These are phyloP conservation scores for Petrocephalus sullivani DNA, from an alignment of 2,797 vertebrate genomes.

Conservation along the genomic window DNA sequence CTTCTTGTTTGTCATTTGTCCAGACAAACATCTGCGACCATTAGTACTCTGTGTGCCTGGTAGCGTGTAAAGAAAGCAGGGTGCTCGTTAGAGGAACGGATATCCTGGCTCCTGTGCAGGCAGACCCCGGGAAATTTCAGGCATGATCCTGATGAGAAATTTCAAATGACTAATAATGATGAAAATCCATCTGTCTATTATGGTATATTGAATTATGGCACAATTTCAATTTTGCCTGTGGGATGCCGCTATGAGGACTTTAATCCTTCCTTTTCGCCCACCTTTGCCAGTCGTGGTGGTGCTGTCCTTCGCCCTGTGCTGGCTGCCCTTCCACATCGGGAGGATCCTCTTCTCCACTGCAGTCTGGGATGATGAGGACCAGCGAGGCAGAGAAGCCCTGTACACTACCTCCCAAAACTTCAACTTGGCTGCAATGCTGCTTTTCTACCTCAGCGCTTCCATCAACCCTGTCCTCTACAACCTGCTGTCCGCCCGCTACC, in stretches of 20 bases:
- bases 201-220: background rate
- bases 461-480: slow-evolving; percentile 72
- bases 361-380: slow-evolving; percentile 11
- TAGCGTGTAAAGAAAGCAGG: background rate
- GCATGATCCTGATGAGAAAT: background rate
- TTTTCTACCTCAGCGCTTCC: slow-evolving; percentile 71
- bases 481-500: slow-evolving; percentile 64
- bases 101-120: background rate
- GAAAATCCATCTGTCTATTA: background rate
- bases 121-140: background rate
- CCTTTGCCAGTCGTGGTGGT: slow-evolving; percentile 63
- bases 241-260: background rate
- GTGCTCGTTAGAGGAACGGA: background rate
- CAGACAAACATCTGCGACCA: background rate
- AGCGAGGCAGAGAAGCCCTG: slow-evolving; percentile 22
- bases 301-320: slow-evolving; percentile 60
- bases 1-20: background rate
- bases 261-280: background rate
- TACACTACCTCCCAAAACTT: slow-evolving; percentile 70
- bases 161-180: background rate
- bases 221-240: background rate
- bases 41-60: background rate
- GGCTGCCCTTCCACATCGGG: slow-evolving; percentile 58
- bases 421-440: slow-evolving; percentile 66
- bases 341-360: slow-evolving; percentile 62